Conservation (phyloP, 2,888 invertebrate genomes). For the Anodontia alba region DNA sequence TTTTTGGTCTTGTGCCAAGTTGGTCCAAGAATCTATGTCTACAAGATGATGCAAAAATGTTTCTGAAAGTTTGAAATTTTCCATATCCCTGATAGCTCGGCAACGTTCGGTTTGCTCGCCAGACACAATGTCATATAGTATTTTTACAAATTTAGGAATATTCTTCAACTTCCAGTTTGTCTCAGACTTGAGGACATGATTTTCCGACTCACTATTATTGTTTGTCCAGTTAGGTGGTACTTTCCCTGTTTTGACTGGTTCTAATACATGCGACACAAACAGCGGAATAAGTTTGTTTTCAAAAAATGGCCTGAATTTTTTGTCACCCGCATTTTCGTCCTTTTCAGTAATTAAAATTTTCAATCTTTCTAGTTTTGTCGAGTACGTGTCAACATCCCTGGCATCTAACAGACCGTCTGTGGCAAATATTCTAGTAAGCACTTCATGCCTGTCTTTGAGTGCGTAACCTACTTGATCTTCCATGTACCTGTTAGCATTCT, state of each 20-base stretch:
- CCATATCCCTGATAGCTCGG: not conserved
- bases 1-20: not conserved
- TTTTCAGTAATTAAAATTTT: not conserved
- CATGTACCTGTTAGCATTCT: slow-evolving; percentile 30
- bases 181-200: not conserved
- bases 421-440: slow-evolving; percentile 5
- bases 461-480: slow-evolving; percentile 3
- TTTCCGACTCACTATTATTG: not conserved
- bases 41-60: not conserved
- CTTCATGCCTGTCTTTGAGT: not conserved
- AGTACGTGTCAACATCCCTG: not conserved
- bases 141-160: not conserved
- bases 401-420: not conserved
- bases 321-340: not conserved
- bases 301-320: not conserved
- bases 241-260: not conserved
- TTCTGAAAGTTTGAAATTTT: not conserved
- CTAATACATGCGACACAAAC: not conserved
- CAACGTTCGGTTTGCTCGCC: not conserved
- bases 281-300: not conserved
- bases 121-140: not conserved
- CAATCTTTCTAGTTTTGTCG: not conserved
- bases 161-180: not conserved
- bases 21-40: not conserved
- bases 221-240: not conserved